Evolutionary conservation across 2,113 vertebrate species (phyloP), one percentile per base, ranked within the genome.

Genomic region (Meles meles): DNA sequence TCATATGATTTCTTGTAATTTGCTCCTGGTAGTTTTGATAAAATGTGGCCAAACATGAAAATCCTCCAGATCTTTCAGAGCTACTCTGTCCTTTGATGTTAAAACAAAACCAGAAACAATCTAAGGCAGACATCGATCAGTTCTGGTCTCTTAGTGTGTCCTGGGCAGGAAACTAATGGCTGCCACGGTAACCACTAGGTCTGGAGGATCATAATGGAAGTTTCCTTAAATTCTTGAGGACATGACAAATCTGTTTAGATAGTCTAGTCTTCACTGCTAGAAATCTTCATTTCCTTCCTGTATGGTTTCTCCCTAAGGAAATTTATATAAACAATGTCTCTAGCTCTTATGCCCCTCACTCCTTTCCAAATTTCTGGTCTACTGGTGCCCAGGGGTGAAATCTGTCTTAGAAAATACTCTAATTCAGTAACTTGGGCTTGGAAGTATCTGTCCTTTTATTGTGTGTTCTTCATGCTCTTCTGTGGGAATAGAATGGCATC

Each of bases 181-280:
- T 6, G 31, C 59, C 76, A 44, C 52, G 71, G 72, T 76, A 88
- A 55, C 47, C 57, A 61, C 13, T 80, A 63, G 76, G 77, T 93
- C 25, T 86, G n/a, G 18, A 89, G 4, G 72, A 69, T 72, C 57
- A 44, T 0, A 6, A 42, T 84, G 42, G 72, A 80, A 67, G 76
- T 81, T 96, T 97, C 83, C 96, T 95, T 79, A 80, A 92, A 92
- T 96, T 96, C 96, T 90, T 91, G 69, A 85, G 82, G 42, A 31
- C 37, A 0, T 34, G 49, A 34, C 21, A 44, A 80, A 96, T 94
- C 37, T 88, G 80, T 80, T 97, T 95, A 80, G 88, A 88, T 25
- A 71, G 67, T 63, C 81, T 47, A 57, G 42, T 25, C 59, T 87
- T 77, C 92, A 90, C 84, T 88, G 93, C 77, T 93, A n/a, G n/a